Base-by-base conservation (phyloP, 2,797 vertebrate genomes). In the Silurus lanzhouensis region DNA sequence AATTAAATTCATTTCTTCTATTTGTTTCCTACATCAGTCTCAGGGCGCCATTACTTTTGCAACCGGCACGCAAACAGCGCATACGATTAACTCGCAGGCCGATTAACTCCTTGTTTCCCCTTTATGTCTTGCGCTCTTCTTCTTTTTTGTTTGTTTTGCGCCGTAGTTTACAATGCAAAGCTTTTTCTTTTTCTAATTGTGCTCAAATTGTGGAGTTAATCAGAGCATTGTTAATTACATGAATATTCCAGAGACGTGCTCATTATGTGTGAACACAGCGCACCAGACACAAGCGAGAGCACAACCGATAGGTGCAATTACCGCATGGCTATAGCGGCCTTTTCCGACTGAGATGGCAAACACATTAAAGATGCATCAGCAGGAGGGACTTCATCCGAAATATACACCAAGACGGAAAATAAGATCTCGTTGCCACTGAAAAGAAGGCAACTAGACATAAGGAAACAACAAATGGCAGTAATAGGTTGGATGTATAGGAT, bases 151-250 rank as follows among this genome's bases (percentile, higher is more conserved):
- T 38, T 67, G 66, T 31, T 66, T 8, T 58, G 60, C 63, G 22
- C 31, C 10, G 48, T 52, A 7, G 48, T 61, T 78, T 84, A 67
- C 61, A 68, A 38, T 48, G 20, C 48, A 52, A 10, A 7, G 48
- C 48, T 52, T 52, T 7, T 52, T 52, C 8, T 93, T 93, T 93
- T 92, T 90, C 90, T 93, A 94, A 95, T 94, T 94, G 92, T 90
- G 89, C 93, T 94, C 94, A 91, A 94, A 95, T 93, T 93, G 90
- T 88, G 88, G 91, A 89, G 90, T 93, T 94, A 94, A 95, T 95
- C 93, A 93, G 92, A 91, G 92, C 91, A 92, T 94, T 94, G 92
- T 94, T 95, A 95, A 95, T 95, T 92, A 92, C 93, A 91, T 93
- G 92, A 94, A 94, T 94, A 92, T 95, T 95, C 93, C 91, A 93